These are phyloP conservation scores for Phrynocephalus guinanensis DNA, from an alignment of 2,797 vertebrate species.

Conservation along the genomic window DNA sequence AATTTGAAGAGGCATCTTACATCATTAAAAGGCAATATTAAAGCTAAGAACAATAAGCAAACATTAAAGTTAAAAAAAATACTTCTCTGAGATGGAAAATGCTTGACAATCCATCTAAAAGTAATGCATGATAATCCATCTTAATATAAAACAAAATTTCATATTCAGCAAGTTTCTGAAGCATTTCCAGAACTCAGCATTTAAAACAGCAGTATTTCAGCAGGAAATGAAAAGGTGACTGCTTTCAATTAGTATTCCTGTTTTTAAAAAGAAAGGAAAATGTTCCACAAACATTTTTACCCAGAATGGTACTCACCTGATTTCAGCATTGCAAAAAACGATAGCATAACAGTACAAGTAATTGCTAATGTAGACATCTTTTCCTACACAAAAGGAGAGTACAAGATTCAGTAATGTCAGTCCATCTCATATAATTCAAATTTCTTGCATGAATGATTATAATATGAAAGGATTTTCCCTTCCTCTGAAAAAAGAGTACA, in stretches of 20 bases:
- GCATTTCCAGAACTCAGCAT: not conserved
- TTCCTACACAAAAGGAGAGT: slow-evolving; percentile 17
- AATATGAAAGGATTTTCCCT: not conserved
- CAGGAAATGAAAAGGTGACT: not conserved
- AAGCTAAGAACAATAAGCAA: too few species aligned
- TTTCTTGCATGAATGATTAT: not conserved
- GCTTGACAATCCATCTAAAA: too few species aligned
- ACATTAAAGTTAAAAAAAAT: too few species aligned
- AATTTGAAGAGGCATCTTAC: too few species aligned
- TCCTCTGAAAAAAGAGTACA: not conserved
- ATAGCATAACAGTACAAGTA: slow-evolving; percentile 40
- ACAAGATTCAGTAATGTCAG: not conserved
- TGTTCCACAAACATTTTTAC: not conserved
- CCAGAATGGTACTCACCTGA: slow-evolving; percentile 48
- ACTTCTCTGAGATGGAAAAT: too few species aligned
- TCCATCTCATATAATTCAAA: not conserved
- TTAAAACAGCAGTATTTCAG: not conserved
- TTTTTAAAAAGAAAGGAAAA: not conserved
- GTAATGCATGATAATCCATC: too few species aligned
- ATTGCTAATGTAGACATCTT: slow-evolving; percentile 25
- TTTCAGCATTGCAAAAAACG: slow-evolving; percentile 21
- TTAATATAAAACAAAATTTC: not conserved
- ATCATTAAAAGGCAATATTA: too few species aligned
- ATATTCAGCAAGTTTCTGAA: not conserved
- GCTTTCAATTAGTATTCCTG: not conserved